Evolutionary conservation across 2,797 vertebrate species (phyloP).

Genomic region (Pseudomugil tenellus): DNA sequence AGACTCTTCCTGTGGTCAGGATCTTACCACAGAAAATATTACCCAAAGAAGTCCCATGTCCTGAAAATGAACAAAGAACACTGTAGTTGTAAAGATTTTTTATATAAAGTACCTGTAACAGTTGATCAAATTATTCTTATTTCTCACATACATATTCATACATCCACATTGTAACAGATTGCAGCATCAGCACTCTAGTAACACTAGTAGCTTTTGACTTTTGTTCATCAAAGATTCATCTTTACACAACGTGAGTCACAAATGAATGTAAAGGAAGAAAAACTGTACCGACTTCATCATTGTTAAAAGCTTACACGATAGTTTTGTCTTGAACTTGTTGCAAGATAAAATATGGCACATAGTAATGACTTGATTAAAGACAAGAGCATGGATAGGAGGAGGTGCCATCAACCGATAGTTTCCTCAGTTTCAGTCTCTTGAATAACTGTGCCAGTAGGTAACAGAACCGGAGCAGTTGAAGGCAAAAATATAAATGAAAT

Average conservation of each 20-base stretch:
- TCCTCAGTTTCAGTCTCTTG: constrained; percentile 9
- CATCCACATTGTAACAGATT: constrained; percentile 76
- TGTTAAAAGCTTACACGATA: constrained; percentile 64
- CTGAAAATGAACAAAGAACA: constrained; percentile 15
- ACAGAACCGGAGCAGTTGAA: constrained; percentile 12
- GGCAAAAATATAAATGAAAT: constrained; percentile 5
- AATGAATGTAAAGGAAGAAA: constrained; percentile 72
- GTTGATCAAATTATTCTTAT: constrained; percentile 78
- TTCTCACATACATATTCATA: constrained; percentile 81
- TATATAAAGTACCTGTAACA: constrained; percentile 84
- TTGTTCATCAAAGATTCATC: constrained; percentile 75
- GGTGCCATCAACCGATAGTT: constrained; percentile 5
- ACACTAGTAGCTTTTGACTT: constrained; percentile 70
- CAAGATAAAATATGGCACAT: constrained; percentile 79
- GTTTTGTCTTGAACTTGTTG: constrained; percentile 65
- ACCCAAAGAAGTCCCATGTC: background rate
- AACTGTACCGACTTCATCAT: constrained; percentile 55
- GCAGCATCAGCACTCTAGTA: constrained; percentile 75
- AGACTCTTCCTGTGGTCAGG: constrained; percentile 24
- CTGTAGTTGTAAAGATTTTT: constrained; percentile 77
- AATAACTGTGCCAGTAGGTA: constrained; percentile 16
- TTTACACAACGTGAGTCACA: constrained; percentile 76
- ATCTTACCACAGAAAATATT: background rate
- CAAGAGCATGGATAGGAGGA: constrained; percentile 26
- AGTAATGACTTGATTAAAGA: constrained; percentile 52